Evolutionary conservation across 2,797 vertebrate genomes (phyloP), one percentile per base, ranked within the genome.

Genomic region (Myotis findleyi): DNA sequence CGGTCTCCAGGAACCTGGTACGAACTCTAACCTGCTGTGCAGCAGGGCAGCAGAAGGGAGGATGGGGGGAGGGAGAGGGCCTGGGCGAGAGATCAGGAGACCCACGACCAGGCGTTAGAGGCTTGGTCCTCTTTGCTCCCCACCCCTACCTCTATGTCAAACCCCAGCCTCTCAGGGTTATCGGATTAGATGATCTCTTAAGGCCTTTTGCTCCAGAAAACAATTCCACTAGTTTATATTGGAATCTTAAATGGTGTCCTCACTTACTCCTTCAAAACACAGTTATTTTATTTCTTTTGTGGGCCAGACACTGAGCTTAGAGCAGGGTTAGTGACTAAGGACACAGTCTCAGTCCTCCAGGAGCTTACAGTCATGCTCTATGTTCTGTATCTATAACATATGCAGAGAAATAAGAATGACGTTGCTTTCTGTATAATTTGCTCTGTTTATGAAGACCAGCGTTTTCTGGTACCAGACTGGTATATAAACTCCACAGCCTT

Each of bases 1-100:
- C 98, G 18, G 98, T 99, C 98, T 99, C 99, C 87, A 99, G 99
- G 98, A 99, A 99, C 97, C 98, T 99, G 99, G 99, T 99, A 98
- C 97, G 98, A 94, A 38, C 27, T 93, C 66, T 47, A 47, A 90
- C 80, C 13, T 16, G 62, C 57, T 51, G 12, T 30, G 73, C 38
- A 77, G 10, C 18, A 21, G 66, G 57, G 13, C 55, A 75, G 25
- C 76, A 66, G 92, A n/a, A 57, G 51, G 75, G 66, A 66, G 55
- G 25, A 0, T 30, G 10, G n/a, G 16, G 21, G 2, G 13, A 82
- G 90, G 44, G 66, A 6, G 7, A 44, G 16, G 66, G 30, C 8
- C 33, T 7, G 18, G 10, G 23, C 18, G 14, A 72, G 41, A 75
- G 38, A 73, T 16, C 14, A 2, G 68, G 79, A 51, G 72, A 18